These are phyloP conservation scores for Campylorhamphus procurvoides DNA, from an alignment of 2,113 vertebrate genomes.

Conservation along the genomic window DNA sequence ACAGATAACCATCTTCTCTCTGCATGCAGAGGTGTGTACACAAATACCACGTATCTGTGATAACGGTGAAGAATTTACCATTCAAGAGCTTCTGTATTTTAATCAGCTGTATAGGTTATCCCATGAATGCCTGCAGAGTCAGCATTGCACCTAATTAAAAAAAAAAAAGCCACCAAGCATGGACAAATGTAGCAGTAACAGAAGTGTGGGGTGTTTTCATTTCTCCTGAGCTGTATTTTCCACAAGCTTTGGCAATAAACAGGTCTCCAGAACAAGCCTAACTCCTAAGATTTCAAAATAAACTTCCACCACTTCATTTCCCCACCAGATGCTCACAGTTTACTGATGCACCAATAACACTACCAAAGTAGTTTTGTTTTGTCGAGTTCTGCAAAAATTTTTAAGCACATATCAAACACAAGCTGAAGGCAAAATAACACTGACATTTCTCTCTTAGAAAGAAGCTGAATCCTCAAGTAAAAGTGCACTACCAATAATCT, in stretches of 20 bases:
- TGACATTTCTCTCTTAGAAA: background rate
- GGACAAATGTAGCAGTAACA: background rate
- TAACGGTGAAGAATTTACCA: background rate
- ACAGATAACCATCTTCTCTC: no score
- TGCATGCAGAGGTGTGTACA: background rate
- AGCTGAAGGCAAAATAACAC: background rate
- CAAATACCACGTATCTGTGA: rapidly evolving
- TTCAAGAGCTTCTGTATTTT: background rate
- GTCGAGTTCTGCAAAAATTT: background rate
- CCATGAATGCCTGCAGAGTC: background rate
- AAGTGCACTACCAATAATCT: background rate
- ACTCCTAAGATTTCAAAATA: background rate
- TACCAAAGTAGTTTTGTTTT: background rate
- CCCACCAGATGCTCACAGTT: background rate
- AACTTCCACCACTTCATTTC: background rate
- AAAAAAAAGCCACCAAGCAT: background rate
- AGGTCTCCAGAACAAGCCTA: background rate
- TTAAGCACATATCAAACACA: background rate
- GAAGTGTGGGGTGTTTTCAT: background rate
- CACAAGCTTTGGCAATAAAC: background rate
- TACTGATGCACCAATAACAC: background rate
- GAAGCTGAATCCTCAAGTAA: background rate
- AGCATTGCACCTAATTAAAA: background rate
- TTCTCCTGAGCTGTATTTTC: rapidly evolving
- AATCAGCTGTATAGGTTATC: background rate